Conservation (phyloP, 2,113 vertebrate genomes). For the Pavo muticus region DNA sequence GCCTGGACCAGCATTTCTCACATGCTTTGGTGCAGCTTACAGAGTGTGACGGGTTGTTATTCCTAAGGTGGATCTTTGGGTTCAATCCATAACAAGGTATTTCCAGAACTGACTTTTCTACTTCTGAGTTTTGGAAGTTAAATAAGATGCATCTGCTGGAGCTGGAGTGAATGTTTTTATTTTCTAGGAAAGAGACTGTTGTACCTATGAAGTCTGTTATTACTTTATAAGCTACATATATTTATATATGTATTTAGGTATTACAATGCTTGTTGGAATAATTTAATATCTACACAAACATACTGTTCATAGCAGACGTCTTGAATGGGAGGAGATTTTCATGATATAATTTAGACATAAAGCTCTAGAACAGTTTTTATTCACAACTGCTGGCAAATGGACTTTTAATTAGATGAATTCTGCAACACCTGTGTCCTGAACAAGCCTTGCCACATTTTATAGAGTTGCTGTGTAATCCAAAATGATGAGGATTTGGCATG, state of each 20-base stretch:
- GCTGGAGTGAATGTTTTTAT: background rate
- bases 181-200: background rate
- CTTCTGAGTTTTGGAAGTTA: conserved; percentile 2
- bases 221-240: background rate
- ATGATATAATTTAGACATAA: background rate
- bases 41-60: background rate
- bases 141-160: background rate
- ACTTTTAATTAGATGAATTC: conserved; percentile 45
- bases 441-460: background rate
- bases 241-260: fast-evolving
- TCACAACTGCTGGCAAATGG: conserved; percentile 21
- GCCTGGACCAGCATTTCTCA: too few relatives aligned
- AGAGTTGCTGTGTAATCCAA: background rate
- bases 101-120: background rate
- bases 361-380: background rate
- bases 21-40: conserved; percentile 1
- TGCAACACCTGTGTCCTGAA: conserved; percentile 23
- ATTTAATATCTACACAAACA: background rate
- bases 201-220: background rate
- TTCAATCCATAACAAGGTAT: conserved; percentile 31
- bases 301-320: background rate
- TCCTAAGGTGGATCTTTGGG: background rate
- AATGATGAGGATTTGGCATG: background rate
- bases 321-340: background rate
- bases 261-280: background rate